Conservation (phyloP, 2,797 vertebrate species). For the Trichosurus vulpecula region DNA sequence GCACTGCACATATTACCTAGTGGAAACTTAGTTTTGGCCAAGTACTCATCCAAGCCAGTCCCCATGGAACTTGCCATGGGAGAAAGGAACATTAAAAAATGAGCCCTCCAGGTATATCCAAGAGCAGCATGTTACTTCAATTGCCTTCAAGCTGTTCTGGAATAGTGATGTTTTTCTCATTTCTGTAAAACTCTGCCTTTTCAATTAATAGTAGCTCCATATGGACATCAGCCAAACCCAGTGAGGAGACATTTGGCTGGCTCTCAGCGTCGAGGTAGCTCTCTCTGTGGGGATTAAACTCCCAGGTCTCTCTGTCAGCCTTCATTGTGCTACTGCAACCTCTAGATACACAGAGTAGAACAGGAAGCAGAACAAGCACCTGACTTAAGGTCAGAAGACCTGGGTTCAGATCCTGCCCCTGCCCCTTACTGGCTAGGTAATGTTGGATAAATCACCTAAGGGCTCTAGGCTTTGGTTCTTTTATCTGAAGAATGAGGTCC, state of each 20-base stretch:
- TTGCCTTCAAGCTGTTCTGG: conserved; percentile 11
- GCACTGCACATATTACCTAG: conserved; percentile 23
- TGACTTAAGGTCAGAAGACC: conserved; percentile 11
- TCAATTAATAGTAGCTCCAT: conserved; percentile 35
- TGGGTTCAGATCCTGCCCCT: conserved; percentile 15
- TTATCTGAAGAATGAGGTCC: neutral
- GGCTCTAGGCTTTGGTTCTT: conserved; percentile 3
- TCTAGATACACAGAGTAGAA: neutral
- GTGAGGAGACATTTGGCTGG: neutral
- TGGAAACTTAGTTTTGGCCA: conserved; percentile 15
- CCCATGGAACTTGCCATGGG: conserved; percentile 42
- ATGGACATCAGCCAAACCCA: neutral
- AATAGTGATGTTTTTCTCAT: conserved; percentile 62
- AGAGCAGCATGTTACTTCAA: conserved; percentile 27
- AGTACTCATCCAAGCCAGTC: conserved; percentile 34
- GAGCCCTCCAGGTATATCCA: conserved; percentile 31
- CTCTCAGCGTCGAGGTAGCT: neutral
- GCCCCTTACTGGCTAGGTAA: neutral
- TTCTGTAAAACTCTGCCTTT: conserved; percentile 62
- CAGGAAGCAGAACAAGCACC: conserved; percentile 34
- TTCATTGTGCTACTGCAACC: neutral
- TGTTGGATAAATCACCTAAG: conserved; percentile 8
- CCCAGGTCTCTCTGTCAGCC: neutral
- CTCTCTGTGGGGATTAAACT: neutral
- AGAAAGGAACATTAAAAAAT: conserved; percentile 41